These are phyloP conservation scores for Elegia similella DNA, from an alignment of 2,888 invertebrate species.

Conservation along the genomic window DNA sequence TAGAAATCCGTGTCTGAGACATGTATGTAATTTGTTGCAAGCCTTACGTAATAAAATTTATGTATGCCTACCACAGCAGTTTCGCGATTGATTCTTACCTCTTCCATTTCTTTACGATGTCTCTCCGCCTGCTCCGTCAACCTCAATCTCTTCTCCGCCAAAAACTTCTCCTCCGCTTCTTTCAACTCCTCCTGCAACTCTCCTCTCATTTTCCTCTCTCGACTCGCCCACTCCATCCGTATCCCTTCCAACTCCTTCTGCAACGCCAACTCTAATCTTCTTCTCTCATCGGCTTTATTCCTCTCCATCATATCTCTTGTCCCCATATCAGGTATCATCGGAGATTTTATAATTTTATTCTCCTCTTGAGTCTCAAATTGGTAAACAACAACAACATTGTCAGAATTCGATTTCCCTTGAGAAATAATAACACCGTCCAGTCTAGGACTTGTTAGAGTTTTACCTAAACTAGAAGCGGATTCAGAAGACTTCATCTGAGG, in stretches of 20 bases:
- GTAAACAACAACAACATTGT: constrained; percentile 73
- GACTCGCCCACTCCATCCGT: constrained; percentile 81
- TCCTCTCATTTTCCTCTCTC: constrained; percentile 78
- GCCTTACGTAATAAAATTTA: too few relatives aligned
- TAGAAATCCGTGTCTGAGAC: too few relatives aligned
- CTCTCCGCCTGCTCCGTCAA: constrained; percentile 72
- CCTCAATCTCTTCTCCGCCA: constrained; percentile 59
- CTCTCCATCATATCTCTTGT: constrained; percentile 66
- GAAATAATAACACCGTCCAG: constrained; percentile 71
- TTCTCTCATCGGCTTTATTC: constrained; percentile 64
- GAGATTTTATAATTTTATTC: constrained; percentile 58
- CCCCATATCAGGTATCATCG: constrained; percentile 63
- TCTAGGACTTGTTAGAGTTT: constrained; percentile 60
- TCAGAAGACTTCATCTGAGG: constrained; percentile 59
- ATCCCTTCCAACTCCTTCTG: constrained; percentile 78
- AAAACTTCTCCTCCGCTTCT: constrained; percentile 70
- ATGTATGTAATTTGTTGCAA: too few relatives aligned
- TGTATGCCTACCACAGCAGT: too few relatives aligned
- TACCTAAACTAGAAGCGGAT: constrained; percentile 55
- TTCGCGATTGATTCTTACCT: constrained; percentile 42
- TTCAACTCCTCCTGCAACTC: constrained; percentile 78
- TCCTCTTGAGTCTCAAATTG: constrained; percentile 71
- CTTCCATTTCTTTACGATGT: constrained; percentile 68
- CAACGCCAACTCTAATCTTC: constrained; percentile 63
- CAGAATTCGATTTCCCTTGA: constrained; percentile 68